A percentile compares a stretch with the other conserved stretches of the same genome.
These are phyloP conservation scores for Platycnemis pennipes DNA, from an alignment of 2,888 invertebrate species.

Conservation along the genomic window DNA sequence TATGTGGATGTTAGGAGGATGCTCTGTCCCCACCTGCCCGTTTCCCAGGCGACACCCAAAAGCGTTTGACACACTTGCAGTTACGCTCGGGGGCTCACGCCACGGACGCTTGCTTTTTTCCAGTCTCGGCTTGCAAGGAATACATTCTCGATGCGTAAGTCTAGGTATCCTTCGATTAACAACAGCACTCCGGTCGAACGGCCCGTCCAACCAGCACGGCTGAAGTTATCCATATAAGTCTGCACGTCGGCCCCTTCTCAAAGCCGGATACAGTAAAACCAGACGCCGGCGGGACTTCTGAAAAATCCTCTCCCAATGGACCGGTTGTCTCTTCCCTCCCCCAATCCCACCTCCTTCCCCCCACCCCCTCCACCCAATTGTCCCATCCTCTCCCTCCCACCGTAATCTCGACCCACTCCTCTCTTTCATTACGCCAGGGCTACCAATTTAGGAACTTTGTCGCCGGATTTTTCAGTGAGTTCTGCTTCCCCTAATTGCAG, in stretches of 20 bases:
- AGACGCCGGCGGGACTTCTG: not conserved
- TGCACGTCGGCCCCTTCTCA: not conserved
- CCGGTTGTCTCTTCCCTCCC: not conserved
- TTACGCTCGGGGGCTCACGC: not conserved
- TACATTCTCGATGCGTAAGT: not conserved
- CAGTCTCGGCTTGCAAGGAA: not conserved
- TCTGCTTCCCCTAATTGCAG: not conserved
- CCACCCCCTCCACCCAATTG: not conserved
- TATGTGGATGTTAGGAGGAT: no score
- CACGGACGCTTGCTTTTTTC: not conserved
- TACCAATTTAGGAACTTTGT: not conserved
- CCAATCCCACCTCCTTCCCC: not conserved
- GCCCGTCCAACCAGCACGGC: slow-evolving; percentile 22
- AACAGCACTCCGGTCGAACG: slow-evolving; percentile 39
- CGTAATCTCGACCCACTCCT: not conserved
- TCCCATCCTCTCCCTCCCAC: not conserved
- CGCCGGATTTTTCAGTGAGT: not conserved
- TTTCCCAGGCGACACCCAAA: no score
- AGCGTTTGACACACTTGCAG: no score
- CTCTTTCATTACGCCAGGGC: not conserved
- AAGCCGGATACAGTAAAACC: slow-evolving; percentile 29
- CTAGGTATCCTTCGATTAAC: slow-evolving; percentile 53
- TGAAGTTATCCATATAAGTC: slow-evolving; percentile 51
- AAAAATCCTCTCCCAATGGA: slow-evolving; percentile 31
- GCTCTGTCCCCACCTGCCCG: no score